A percentile compares a stretch with the other conserved stretches of the same genome.
Evolutionary conservation across 2,113 vertebrate genomes (phyloP).

Genomic region (Alethe diademata): DNA sequence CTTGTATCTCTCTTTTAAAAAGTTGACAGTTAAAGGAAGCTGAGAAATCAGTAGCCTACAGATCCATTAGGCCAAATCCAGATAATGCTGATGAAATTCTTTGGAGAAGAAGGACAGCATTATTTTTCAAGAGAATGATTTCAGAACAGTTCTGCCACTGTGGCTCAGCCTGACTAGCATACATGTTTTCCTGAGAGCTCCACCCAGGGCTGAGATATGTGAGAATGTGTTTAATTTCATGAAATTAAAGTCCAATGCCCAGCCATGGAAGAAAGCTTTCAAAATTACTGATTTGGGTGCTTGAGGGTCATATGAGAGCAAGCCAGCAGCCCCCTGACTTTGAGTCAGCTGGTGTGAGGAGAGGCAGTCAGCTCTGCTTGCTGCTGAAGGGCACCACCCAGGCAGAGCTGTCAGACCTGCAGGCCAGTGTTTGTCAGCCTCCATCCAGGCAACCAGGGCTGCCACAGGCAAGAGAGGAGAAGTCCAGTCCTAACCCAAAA

Average conservation of each 20-base stretch:
- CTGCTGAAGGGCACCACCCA: background rate
- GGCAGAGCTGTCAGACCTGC: background rate
- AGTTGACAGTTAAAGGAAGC: background rate
- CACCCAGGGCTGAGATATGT: background rate
- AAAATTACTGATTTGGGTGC: background rate
- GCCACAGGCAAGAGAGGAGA: background rate
- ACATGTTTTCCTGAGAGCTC: background rate
- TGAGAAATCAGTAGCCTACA: background rate
- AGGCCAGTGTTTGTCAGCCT: background rate
- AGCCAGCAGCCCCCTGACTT: background rate
- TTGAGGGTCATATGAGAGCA: background rate
- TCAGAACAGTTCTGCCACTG: background rate
- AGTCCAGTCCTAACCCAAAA: background rate
- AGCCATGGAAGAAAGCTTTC: background rate
- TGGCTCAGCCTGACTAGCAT: background rate
- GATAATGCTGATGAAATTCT: background rate
- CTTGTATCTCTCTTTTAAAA: background rate
- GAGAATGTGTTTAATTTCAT: background rate
- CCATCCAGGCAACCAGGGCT: background rate
- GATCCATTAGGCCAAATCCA: background rate
- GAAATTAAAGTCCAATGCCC: background rate
- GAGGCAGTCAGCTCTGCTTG: background rate
- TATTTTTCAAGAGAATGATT: background rate
- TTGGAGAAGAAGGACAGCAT: background rate
- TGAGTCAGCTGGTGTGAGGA: background rate